Conservation (phyloP, 92 coral and sea anemone genomes). For the Epizoanthus illoricatus region DNA sequence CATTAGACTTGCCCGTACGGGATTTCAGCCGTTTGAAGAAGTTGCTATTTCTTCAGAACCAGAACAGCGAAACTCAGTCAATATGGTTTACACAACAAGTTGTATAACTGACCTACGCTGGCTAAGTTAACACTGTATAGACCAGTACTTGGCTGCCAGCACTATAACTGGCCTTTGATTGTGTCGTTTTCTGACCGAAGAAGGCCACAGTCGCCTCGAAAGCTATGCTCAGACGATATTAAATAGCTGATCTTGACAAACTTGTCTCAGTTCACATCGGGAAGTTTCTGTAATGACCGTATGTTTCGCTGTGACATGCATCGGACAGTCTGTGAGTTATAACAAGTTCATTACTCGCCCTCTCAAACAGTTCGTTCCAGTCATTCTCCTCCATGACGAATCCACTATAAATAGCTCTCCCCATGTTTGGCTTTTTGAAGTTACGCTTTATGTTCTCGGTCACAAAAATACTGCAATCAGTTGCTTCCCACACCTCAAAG, state of each 20-base stretch:
- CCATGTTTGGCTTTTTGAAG: background rate
- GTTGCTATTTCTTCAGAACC: too few relatives aligned
- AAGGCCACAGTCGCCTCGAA: too few relatives aligned
- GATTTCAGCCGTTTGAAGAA: too few relatives aligned
- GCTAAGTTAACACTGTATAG: too few relatives aligned
- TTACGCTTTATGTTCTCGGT: background rate
- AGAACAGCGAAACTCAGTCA: too few relatives aligned
- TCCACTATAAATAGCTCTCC: background rate
- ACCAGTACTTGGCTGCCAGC: too few relatives aligned
- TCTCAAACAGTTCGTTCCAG: constrained; percentile 32
- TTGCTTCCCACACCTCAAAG: constrained; percentile 1
- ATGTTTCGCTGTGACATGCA: background rate
- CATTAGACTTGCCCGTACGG: too few relatives aligned
- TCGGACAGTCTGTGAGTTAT: background rate
- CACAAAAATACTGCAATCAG: background rate
- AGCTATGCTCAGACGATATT: too few relatives aligned
- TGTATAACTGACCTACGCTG: too few relatives aligned
- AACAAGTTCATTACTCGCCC: background rate
- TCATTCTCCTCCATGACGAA: background rate
- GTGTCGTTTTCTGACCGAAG: too few relatives aligned
- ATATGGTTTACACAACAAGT: too few relatives aligned
- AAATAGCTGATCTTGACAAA: background rate
- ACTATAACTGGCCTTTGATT: too few relatives aligned
- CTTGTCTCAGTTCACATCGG: background rate
- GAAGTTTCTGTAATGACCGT: constrained; percentile 11